phyloP scores from a whole-genome alignment of 1,140 invertebrate genomes.

The Sweltsa coloradensis region DNA sequence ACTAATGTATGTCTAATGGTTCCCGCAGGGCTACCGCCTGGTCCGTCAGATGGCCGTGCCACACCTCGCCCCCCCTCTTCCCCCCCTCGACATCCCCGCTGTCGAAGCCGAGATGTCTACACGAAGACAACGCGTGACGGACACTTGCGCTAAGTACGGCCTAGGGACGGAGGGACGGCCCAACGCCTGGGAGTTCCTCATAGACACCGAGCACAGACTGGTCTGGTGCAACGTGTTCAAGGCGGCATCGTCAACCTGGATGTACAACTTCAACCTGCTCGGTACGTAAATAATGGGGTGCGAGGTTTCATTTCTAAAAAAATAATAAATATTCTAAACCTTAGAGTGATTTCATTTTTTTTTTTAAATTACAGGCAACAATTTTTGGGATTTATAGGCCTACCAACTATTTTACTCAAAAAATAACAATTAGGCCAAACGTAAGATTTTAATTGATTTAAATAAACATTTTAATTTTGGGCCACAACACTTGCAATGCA shows the following conservation, averaged over 20 bases:
- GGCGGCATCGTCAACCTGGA: conserved; percentile 26
- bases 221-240: conserved; percentile 29
- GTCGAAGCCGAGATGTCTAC: conserved; percentile 6
- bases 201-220: conserved; percentile 16
- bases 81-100: too few species aligned
- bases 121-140: conserved; percentile 2
- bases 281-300: conserved; percentile 10
- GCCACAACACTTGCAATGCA: too few species aligned
- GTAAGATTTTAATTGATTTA: too few species aligned
- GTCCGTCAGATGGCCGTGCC: too few species aligned
- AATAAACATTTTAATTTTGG: too few species aligned
- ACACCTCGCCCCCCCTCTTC: too few species aligned
- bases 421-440: too few species aligned
- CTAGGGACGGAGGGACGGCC: conserved; percentile 14
- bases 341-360: neutral
- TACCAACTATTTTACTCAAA: too few species aligned
- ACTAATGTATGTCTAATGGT: too few species aligned
- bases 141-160: conserved; percentile 4
- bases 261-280: conserved; percentile 23
- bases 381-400: too few species aligned
- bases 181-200: conserved; percentile 23
- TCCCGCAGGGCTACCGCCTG: too few species aligned
- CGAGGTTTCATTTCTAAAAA: neutral
- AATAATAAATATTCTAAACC: neutral
- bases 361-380: too few species aligned